Percentiles rank a stretch among this genome's conserved stretches.
Conservation (phyloP, 64 coral and sea anemone species). For the Dendronephthya gigantea region DNA sequence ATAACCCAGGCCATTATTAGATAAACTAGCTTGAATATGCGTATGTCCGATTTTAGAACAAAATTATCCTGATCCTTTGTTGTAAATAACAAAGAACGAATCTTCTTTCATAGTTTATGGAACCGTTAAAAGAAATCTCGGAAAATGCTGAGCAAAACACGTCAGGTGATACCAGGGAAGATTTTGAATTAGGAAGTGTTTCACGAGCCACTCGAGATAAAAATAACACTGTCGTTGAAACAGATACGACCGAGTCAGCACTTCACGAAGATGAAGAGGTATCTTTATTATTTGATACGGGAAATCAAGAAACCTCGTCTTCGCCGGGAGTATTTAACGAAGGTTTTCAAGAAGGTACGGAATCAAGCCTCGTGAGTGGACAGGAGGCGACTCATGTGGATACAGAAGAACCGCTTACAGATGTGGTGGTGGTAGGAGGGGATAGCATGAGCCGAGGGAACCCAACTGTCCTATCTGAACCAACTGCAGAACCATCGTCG, state of each 20-base stretch:
- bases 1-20: too few species aligned
- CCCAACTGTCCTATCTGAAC: background rate
- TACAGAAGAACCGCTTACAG: background rate
- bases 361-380: background rate
- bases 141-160: background rate
- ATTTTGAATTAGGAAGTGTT: background rate
- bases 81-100: background rate
- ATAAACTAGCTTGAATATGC: too few species aligned
- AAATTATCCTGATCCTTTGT: too few species aligned
- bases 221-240: background rate
- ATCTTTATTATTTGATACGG: background rate
- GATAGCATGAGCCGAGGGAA: background rate
- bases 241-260: background rate
- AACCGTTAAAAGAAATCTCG: background rate
- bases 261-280: background rate
- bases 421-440: background rate
- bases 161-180: background rate
- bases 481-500: background rate
- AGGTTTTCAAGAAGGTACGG: background rate
- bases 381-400: background rate
- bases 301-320: background rate
- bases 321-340: background rate
- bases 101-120: background rate
- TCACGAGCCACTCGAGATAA: background rate
- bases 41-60: too few species aligned